Evolutionary conservation across 2,113 vertebrate species (phyloP), one percentile per base, ranked within the genome.

Genomic region (Chlorodrepanis virens): DNA sequence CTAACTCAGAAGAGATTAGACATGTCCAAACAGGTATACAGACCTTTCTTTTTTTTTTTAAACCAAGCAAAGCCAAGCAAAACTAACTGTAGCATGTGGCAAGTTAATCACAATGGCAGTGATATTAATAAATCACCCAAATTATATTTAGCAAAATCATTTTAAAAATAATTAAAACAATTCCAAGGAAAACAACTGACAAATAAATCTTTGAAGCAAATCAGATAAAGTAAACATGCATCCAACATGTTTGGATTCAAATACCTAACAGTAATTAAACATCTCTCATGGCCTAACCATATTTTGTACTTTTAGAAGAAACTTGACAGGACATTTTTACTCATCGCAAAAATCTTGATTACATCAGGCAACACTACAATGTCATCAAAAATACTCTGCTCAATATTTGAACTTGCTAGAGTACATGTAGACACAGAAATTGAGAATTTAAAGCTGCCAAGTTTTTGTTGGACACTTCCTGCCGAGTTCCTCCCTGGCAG

Each of bases 1-100:
- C 83, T 86, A 83, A 83, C 17, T 78, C 39, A 35, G 63, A 92
- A 79, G 84, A 85, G 74, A 90, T 92, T 70, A 90, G 52, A 78
- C 92, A 20, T 22, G 91, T 83, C 59, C 39, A 74, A 90, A 86
- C 87, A 78, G 52, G 49, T 31, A 65, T 3, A 47, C 5, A 79
- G 54, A 83, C 21, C 12, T 64, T 53, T 88, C 65, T 42, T 47
- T 65, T 90, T 72, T 31, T 33, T 27, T 84, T 85, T 74, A 89
- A 89, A 63, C 14, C 18, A 59, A 85, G 81, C 19, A 31, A 92
- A 93, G 11, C 12, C 27, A 81, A 84, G 12, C 28, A 85, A 85
- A 91, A 63, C 40, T 47, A 35, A 80, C 16, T 23, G 31, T 6
- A 67, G 13, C 37, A 9, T 54, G 31, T 4, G 8, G 21, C 14